Percentiles rank a stretch among this genome's conserved stretches.
phyloP scores from a whole-genome alignment of 1,140 invertebrate species.

The Ganaspis sp. region DNA sequence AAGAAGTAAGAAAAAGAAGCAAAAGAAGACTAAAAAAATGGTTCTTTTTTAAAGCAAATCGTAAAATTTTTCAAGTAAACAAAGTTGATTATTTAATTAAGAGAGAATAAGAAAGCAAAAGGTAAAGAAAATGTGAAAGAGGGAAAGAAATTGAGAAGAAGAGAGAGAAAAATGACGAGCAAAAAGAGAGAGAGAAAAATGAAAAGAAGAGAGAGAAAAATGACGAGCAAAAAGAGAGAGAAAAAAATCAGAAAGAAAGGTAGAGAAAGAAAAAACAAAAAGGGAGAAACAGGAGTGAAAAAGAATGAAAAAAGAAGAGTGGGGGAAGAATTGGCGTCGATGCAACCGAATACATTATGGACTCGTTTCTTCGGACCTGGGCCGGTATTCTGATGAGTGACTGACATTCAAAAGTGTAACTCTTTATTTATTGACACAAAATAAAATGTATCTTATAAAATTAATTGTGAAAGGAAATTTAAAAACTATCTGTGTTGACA shows the following conservation, averaged over 20 bases:
- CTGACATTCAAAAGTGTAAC: too few relatives aligned
- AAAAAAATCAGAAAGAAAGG: not conserved
- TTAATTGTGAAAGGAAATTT: too few relatives aligned
- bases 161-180: not conserved
- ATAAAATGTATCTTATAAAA: too few relatives aligned
- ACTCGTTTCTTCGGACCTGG: conserved; percentile 52
- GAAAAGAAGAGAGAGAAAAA: not conserved
- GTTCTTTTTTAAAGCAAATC: too few relatives aligned
- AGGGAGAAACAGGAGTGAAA: not conserved
- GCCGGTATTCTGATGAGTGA: too few relatives aligned
- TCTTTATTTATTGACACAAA: too few relatives aligned
- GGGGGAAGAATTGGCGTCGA: conserved; percentile 48
- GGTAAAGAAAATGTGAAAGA: conserved; percentile 43
- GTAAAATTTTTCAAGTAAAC: too few relatives aligned
- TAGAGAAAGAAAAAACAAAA: not conserved
- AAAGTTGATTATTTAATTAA: too few relatives aligned
- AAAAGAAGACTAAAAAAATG: too few relatives aligned
- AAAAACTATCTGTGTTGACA: too few relatives aligned
- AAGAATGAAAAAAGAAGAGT: conserved; percentile 25
- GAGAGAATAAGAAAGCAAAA: conserved; percentile 14
- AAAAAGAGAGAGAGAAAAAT: not conserved
- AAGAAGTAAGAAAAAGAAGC: too few relatives aligned
- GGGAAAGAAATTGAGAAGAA: conserved; percentile 28
- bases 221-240: not conserved
- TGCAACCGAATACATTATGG: conserved; percentile 55